Conservation (phyloP, 2,888 invertebrate genomes). For the Chaetogeoica ovagalla region DNA sequence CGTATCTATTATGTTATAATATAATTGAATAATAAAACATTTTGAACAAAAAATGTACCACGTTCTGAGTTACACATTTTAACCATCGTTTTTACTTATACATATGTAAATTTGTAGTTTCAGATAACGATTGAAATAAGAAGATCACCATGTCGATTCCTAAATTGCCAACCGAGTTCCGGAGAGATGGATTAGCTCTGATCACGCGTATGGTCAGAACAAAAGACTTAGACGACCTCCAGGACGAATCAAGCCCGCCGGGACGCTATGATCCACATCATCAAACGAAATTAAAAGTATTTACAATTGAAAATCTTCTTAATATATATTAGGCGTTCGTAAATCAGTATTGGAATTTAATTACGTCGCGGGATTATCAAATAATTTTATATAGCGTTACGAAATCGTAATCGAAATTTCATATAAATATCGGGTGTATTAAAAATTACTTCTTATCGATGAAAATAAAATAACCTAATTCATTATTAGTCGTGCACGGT, state of each 20-base stretch:
- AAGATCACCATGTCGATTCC: conserved; percentile 55
- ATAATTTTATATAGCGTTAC: too few species aligned
- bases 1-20: too few species aligned
- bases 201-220: conserved; percentile 84
- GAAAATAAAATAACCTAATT: too few species aligned
- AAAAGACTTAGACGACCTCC: conserved; percentile 75
- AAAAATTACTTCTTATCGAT: too few species aligned
- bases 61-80: not conserved
- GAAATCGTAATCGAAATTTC: not conserved
- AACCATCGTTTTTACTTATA: not conserved
- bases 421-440: too few species aligned
- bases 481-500: too few species aligned
- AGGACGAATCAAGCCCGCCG: conserved; percentile 60
- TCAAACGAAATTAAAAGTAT: conserved; percentile 77
- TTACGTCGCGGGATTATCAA: not conserved
- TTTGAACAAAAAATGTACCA: too few species aligned
- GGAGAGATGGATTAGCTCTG: conserved; percentile 71
- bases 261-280: conserved; percentile 60
- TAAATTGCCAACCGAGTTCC: conserved; percentile 59
- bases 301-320: conserved; percentile 56
- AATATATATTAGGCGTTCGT: not conserved
- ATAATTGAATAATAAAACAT: too few species aligned
- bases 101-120: not conserved
- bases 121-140: not conserved
- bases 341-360: not conserved